Base-by-base conservation (phyloP, 2,797 vertebrate species). In the Parauchenoglanis ngamensis region DNA sequence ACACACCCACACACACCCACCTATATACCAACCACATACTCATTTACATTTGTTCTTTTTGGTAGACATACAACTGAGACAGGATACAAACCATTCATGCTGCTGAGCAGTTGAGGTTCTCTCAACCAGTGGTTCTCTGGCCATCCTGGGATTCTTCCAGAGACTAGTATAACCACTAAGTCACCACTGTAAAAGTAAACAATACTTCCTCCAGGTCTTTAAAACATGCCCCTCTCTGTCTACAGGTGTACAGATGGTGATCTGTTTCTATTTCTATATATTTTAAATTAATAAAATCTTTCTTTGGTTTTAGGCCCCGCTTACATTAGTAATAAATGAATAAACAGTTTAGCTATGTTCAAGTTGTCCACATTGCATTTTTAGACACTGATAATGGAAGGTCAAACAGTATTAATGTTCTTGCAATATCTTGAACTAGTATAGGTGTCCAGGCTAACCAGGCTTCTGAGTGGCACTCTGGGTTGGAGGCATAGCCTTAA, bases 41-140 rank as follows among this genome's bases (percentile, higher is more conserved):
- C 44, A 75, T 75, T 75, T 75, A 75, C 44, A 75, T 75, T 11
- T n/a, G 49, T 49, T 49, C 1, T 31, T 75, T 73, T 73, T 73
- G 40, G 35, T 40, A 46, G 70, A 73, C 31, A 21, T 70, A 8
- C 31, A 40, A 40, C 19, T 70, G 67, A 70, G 67, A 21, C 35
- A 70, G 35, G 19, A 70, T 73, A 46, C 35, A 46, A n/a, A 23
- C 11, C 11, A 52, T 75, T 75, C 11, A n/a, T 2, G 19, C 72
- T 49, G 44, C 72, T 49, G 12, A 75, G 72, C 44, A 25, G 44
- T 7, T 44, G 70, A 73, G 40, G 1, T 25, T 49, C 72, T 75
- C n/a, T 75, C 4, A 75, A 49, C 21, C 72, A 75, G 4, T 13
- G 70, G 70, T 25, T 75, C 8, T 73, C 35, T 21, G 31, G 21